Evolutionary conservation across 2,888 invertebrate species (phyloP), one percentile per base, ranked within the genome.

Genomic region (Tipula vernalis): DNA sequence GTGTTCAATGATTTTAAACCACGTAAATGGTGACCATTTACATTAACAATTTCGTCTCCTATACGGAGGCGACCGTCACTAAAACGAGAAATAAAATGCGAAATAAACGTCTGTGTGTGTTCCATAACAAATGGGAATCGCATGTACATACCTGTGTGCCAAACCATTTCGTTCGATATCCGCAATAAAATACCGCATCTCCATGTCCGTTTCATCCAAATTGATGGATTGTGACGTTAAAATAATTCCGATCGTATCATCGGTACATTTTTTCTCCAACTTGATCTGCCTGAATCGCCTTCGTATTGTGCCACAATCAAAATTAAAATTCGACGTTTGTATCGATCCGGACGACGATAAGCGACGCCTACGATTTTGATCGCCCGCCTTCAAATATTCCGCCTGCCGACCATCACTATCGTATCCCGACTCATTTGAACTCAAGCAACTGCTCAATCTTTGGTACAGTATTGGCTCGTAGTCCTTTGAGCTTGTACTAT

Each of bases 21-120:
- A 88, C 95, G 93, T 87, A 98, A 92, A 88, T 96, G 94, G 89
- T 94, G 94, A 10, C 97, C 97, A 91, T 98, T 98, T 42, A 97
- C 96, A 91, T 96, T 96, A 12, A 98, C 95, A 88, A 98, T 95
- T 93, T 98, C 97, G 91, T 98, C 98, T 13, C 97, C 97, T 87
- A 96, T 93, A 89, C 95, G 93, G 88, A 98, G 93, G 89, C 96
- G 94, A 28, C 96, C 96, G 90, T 97, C 96, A 91, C 96, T 96
- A 90, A 87, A 91, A 90, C 87, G 87, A 86, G 5, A 39, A 84
- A 39, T 39, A 13, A 84, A 84, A 41, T 8, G 10, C 3, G 41
- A 41, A n/a, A n/a, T n/a, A n/a, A n/a, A n/a, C n/a, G n/a, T n/a
- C n/a, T n/a, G n/a, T n/a, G n/a, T n/a, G n/a, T n/a, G n/a, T n/a